Evolutionary conservation across 1,140 invertebrate genomes (phyloP).

Genomic region (Cepaea nemoralis): DNA sequence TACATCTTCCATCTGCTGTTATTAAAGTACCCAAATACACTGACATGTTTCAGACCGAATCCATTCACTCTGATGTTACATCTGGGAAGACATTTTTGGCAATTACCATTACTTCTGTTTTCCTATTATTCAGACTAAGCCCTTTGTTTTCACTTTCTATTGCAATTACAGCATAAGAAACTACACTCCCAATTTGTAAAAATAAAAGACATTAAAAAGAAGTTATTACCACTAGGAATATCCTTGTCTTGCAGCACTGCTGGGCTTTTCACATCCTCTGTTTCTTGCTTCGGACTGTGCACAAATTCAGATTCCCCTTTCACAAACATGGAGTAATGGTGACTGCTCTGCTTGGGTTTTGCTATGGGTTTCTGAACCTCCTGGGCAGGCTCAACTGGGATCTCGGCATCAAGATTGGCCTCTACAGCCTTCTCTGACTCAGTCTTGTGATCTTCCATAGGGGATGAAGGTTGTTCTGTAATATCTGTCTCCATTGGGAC

Average conservation of each 20-base stretch:
- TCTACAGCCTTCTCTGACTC: background rate
- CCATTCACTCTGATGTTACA: no score
- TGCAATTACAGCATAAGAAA: no score
- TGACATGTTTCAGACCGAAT: no score
- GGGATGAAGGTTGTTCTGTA: background rate
- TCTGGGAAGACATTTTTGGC: no score
- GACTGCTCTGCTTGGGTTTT: background rate
- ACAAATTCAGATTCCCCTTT: constrained; percentile 63
- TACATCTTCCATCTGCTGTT: no score
- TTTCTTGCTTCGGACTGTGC: constrained; percentile 2
- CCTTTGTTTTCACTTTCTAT: no score
- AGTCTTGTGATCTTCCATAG: background rate
- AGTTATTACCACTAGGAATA: constrained; percentile 56
- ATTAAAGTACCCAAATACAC: no score
- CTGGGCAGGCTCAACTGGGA: no score
- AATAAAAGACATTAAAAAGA: no score
- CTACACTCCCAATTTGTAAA: no score
- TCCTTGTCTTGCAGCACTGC: constrained; percentile 39
- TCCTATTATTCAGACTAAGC: no score
- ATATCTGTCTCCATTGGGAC: background rate
- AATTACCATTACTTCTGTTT: no score
- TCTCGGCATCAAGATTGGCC: background rate
- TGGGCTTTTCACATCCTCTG: background rate
- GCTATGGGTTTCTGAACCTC: background rate
- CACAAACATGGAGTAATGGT: constrained; percentile 63